Evolutionary conservation across 92 coral and sea anemone genomes (phyloP).

Genomic region (Diadumene lineata): DNA sequence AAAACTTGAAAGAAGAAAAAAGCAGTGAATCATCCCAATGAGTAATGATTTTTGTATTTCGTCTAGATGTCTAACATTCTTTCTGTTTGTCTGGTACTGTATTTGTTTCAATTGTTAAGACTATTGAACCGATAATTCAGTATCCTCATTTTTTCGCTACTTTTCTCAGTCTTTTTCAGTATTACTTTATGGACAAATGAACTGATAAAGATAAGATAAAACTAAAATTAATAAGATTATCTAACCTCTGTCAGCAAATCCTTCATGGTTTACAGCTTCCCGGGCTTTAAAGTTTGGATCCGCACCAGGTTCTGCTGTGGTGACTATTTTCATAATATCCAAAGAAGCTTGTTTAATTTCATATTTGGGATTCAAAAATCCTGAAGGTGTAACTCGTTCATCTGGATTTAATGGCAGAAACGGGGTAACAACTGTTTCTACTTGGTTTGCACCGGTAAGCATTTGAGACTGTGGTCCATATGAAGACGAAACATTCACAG

Average conservation of each 20-base stretch:
- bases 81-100: background rate
- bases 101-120: no score
- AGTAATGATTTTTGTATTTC: background rate
- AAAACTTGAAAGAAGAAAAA: constrained; percentile 37
- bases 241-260: constrained; percentile 28
- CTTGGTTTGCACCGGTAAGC: background rate
- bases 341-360: background rate
- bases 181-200: no score
- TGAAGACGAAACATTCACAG: background rate
- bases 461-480: background rate
- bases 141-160: no score
- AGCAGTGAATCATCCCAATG: background rate
- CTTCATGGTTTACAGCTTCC: constrained; percentile 7
- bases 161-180: no score
- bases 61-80: background rate
- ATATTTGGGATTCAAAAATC: constrained; percentile 8
- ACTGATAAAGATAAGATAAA: no score
- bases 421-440: background rate
- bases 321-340: background rate
- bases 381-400: background rate
- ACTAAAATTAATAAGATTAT: no score
- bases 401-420: background rate
- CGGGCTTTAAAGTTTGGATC: constrained; percentile 29
- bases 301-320: constrained; percentile 30
- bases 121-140: no score